These are phyloP conservation scores for Fragum whitleyi DNA, from an alignment of 2,888 invertebrate genomes.

Conservation along the genomic window DNA sequence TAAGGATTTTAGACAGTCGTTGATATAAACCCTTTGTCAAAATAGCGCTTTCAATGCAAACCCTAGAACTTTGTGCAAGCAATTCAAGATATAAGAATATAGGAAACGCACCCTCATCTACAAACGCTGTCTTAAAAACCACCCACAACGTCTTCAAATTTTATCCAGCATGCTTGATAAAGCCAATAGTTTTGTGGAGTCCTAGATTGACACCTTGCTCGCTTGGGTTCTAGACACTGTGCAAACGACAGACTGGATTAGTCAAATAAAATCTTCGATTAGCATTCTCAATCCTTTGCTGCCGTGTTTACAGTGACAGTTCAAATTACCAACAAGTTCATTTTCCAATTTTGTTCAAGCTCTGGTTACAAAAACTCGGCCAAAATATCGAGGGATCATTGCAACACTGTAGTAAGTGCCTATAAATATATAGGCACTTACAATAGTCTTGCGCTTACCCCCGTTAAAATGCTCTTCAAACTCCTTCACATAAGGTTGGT, in stretches of 20 bases:
- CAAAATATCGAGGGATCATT: no score
- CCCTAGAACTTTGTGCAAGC: no score
- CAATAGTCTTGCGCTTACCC: no score
- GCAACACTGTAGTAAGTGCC: no score
- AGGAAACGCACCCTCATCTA: no score
- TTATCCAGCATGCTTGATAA: background rate
- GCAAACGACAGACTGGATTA: conserved; percentile 1
- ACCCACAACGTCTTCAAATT: background rate
- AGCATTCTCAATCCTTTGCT: background rate
- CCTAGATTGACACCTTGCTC: background rate
- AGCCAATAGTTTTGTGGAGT: background rate
- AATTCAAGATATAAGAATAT: no score
- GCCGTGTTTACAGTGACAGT: background rate
- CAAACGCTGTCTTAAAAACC: background rate
- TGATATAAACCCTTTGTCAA: no score
- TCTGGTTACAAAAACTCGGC: conserved; percentile 1
- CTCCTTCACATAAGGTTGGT: no score
- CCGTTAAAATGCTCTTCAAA: no score
- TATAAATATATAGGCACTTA: no score
- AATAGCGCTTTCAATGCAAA: no score
- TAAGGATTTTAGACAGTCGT: no score
- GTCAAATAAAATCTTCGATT: conserved; percentile 4
- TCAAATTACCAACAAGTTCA: background rate
- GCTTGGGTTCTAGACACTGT: background rate
- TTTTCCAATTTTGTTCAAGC: background rate